Base-by-base conservation (phyloP, 2,113 vertebrate species). In the Xenopus borealis region DNA sequence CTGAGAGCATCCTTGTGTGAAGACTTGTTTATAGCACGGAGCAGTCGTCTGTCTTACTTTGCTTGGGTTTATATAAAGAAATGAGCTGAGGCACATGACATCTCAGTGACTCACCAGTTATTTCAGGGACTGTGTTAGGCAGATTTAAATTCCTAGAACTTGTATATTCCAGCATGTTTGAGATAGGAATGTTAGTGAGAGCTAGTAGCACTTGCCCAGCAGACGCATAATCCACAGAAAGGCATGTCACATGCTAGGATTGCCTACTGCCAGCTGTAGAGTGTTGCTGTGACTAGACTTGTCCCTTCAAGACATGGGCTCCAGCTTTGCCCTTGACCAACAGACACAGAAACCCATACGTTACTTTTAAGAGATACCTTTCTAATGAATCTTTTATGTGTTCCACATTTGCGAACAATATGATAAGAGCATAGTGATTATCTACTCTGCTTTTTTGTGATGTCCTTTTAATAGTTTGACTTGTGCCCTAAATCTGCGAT, bases 81-180 rank as follows among this genome's bases (percentile, higher is more conserved):
- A 57, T 69, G 23, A 20, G 12, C 55, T 12, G n/a, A 63, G 45
- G 23, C 58, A 69, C 46, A 63, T 76, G 66, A 62, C 66, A 69
- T 63, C 50, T 20, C 10, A 63, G 45, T 76, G 66, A 69, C 58
- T 53, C 27, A 2, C 2, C 13, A 52, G 46, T 69, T 76, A 69
- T 69, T 76, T 69, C 46, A 61, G 40, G 27, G n/a, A 44, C n/a
- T 52, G 7, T 61, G 61, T 55, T 46, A 69, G 58, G 46, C 45
- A 76, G 57, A 69, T 50, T 33, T 69, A n/a, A 75, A 76, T 76
- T 76, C 66, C 58, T 76, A 53, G 46, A 69, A 69, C 58, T 62
- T 69, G 73, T 55, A 69, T 63, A 69, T 69, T 55, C 73, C 27
- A 27, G 23, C 44, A 63, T 69, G 66, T 55, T 63, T 63, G 19